Evolutionary conservation across 2,888 invertebrate species (phyloP), one percentile per base, ranked within the genome.

Genomic region (Megamerina dolium): DNA sequence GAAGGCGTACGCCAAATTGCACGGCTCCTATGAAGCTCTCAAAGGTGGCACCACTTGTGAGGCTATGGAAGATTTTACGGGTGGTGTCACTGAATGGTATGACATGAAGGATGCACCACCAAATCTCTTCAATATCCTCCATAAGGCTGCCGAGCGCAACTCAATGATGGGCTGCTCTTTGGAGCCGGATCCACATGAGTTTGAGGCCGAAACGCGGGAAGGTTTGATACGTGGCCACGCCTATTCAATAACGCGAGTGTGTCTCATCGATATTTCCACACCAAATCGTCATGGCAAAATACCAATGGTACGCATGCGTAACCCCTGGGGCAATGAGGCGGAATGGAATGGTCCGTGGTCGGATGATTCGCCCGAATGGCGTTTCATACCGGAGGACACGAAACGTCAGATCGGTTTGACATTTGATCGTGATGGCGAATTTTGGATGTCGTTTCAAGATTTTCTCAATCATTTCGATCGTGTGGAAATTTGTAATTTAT

Each of bases 51-150:
- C 93, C 1, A 95, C 96, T 0, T 91, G 92, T 62, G 99, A 99
- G 68, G 99, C 97, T 0, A 92, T 99, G 88, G 96, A 96, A 72
- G 99, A 99, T 75, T 97, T 99, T 70, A 97, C 97, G 0, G 93
- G 93, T 1, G 94, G 93, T 5, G 89, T 93, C 0, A 87, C 90
- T 0, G 93, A 93, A 68, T 87, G 89, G 85, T 94, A 91, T 66
- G 91, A 93, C 58, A 78, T 94, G 60, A 77, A 83, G 9, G 81
- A 87, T 44, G 77, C 85, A 16, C 93, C 93, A 0, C 80, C 87
- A 12, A 87, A 92, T 74, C 78, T 95, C 55, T 92, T 85, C 70
- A 83, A 83, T 57, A 89, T 94, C 56, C 75, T 97, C 68, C 66
- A 86, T 45, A 95, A 96, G 71, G 96, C 93, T 0, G 85, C 83